Evolutionary conservation across 2,888 invertebrate genomes (phyloP), one percentile per base, ranked within the genome.

Genomic region (Harmothoe impar): DNA sequence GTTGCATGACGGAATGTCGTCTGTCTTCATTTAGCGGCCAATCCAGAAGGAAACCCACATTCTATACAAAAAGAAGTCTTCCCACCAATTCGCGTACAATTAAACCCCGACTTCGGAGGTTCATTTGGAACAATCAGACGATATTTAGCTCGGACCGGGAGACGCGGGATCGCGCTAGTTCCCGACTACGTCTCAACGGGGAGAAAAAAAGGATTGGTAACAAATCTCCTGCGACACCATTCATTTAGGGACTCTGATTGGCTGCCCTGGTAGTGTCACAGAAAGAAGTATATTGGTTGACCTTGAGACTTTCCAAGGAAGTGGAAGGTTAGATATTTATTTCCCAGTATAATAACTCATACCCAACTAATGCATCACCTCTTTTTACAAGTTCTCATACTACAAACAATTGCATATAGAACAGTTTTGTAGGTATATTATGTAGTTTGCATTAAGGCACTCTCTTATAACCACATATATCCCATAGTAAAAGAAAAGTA

Each of bases 11-110:
- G 29, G 29, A 29, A 20, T 54, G 54, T 86, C 86, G 54, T 86
- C 56, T 86, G 86, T 86, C 86, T 86, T 86, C 86, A 86, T 86
- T 86, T 86, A 54, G 25, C 29, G 29, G n/a, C 17, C 31, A 86
- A 1, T 29, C 86, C 86, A 29, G 86, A 54, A 86, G 86, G 86
- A 86, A 86, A 31, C 56, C 52, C 15, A 25, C 86, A 20, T 86
- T 86, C n/a, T 54, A 86, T 54, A 86, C 52, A 54, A 35, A 31
- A 29, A 77, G 25, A 77, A 5, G 25, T 29, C 29, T n/a, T 10
- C 52, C 54, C 15, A 12, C 86, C 25, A 86, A 86, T 86, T 86
- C 54, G 12, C 17, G 12, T 23, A 86, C 86, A 54, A 86, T 86
- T 86, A 86, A 86, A 86, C 31, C 86, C 56, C 29, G 54, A 5